phyloP scores from a whole-genome alignment of 2,113 vertebrate species.

The Glaucidium brasilianum region DNA sequence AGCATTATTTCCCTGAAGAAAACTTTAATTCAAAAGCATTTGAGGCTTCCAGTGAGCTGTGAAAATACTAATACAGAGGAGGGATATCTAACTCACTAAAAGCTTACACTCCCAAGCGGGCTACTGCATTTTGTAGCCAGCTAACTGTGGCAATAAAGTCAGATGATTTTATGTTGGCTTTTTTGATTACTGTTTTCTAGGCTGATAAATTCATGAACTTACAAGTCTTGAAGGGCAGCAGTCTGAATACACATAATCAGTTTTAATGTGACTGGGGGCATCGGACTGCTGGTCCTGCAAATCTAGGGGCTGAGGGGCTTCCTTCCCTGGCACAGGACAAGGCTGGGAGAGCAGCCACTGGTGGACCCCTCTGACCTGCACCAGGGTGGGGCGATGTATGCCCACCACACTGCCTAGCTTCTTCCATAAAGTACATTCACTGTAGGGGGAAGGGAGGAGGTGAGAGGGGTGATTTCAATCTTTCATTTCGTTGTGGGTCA shows the following conservation, averaged over 20 bases:
- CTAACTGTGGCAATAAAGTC: not conserved
- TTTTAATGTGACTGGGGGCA: not conserved
- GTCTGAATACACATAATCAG: not conserved
- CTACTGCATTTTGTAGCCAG: not conserved
- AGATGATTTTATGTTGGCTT: not conserved
- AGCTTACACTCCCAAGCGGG: not conserved
- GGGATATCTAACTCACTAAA: not conserved
- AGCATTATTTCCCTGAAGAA: not conserved
- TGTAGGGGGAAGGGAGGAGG: not conserved
- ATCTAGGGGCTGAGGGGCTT: not conserved
- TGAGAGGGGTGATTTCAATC: not conserved
- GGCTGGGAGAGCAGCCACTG: not conserved
- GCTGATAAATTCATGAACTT: not conserved
- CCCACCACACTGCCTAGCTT: not conserved
- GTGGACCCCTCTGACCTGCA: not conserved
- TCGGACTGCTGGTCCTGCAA: not conserved
- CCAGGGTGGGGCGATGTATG: not conserved
- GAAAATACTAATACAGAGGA: not conserved
- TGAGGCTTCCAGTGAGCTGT: not conserved
- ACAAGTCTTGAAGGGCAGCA: not conserved
- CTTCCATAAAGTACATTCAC: not conserved
- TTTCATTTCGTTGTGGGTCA: not conserved
- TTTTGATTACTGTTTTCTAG: not conserved
- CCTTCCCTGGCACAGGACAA: not conserved
- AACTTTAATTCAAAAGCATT: not conserved